These are phyloP conservation scores for Poeciliopsis infans DNA, from an alignment of 2,797 vertebrate genomes.

Conservation along the genomic window DNA sequence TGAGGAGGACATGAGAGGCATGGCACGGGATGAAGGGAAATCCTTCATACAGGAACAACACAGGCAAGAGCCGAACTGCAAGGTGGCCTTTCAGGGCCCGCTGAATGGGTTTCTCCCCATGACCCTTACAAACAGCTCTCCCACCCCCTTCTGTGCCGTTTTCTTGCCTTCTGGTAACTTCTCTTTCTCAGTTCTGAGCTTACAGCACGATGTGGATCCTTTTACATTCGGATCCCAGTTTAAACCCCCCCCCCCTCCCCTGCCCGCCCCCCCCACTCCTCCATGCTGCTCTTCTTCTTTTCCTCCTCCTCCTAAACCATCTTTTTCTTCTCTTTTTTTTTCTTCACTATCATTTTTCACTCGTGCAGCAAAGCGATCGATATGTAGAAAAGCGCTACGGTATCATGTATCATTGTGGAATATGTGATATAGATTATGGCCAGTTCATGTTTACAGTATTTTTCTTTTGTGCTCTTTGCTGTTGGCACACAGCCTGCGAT, in stretches of 20 bases:
- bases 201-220: constrained; percentile 75
- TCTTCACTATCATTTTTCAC: constrained; percentile 78
- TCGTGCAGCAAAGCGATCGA: constrained; percentile 67
- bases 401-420: constrained; percentile 75
- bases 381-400: constrained; percentile 73
- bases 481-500: constrained; percentile 16
- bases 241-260: constrained; percentile 45
- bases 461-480: constrained; percentile 56
- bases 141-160: constrained; percentile 54
- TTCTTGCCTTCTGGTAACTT: constrained; percentile 81
- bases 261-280: not conserved
- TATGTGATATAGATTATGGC: constrained; percentile 74
- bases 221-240: constrained; percentile 77
- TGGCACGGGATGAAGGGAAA: constrained; percentile 84
- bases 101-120: constrained; percentile 72
- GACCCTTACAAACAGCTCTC: constrained; percentile 62
- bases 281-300: constrained; percentile 17
- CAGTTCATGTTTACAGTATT: constrained; percentile 76
- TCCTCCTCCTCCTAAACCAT: constrained; percentile 49
- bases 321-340: constrained; percentile 57
- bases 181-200: constrained; percentile 58
- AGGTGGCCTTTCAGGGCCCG: constrained; percentile 77
- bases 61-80: constrained; percentile 63
- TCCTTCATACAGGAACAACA: constrained; percentile 77
- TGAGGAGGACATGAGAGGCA: constrained; percentile 82